Conservation (phyloP, 2,888 invertebrate genomes). For the Theodoxus fluviatilis region DNA sequence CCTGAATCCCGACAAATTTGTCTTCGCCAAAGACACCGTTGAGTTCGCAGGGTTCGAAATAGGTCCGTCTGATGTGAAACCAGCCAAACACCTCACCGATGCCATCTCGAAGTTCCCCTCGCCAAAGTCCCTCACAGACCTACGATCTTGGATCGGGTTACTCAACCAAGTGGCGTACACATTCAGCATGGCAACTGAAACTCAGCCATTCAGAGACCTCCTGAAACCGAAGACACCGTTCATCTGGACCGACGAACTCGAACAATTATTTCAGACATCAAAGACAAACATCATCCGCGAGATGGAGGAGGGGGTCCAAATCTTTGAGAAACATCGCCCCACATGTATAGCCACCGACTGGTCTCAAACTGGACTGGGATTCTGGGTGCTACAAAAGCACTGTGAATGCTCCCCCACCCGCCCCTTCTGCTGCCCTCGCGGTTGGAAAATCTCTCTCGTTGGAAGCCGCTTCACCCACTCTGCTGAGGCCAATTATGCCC, state of each 20-base stretch:
- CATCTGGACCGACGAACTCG: slow-evolving; percentile 26
- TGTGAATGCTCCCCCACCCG: slow-evolving; percentile 25
- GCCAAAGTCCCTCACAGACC: slow-evolving; percentile 38
- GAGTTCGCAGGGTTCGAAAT: slow-evolving; percentile 45
- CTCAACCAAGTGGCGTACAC: slow-evolving; percentile 41
- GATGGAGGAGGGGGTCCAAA: slow-evolving; percentile 37
- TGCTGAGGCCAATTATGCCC: slow-evolving; percentile 31
- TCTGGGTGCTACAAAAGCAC: slow-evolving; percentile 31
- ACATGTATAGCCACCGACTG: slow-evolving; percentile 45
- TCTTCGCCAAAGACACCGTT: slow-evolving; percentile 34
- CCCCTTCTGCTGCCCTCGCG: slow-evolving; percentile 33
- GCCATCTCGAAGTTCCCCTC: slow-evolving; percentile 38
- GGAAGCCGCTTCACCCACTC: slow-evolving; percentile 35
- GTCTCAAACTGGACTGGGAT: too few relatives aligned
- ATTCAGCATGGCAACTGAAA: slow-evolving; percentile 39
- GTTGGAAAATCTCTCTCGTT: slow-evolving; percentile 34
- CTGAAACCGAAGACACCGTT: slow-evolving; percentile 35
- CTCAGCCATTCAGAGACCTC: slow-evolving; percentile 39
- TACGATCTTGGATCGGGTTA: slow-evolving; percentile 42
- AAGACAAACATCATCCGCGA: slow-evolving; percentile 31
- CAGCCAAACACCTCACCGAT: slow-evolving; percentile 32
- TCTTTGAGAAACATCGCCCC: slow-evolving; percentile 37
- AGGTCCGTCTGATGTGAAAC: slow-evolving; percentile 31
- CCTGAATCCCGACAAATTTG: slow-evolving; percentile 44
- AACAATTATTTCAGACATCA: slow-evolving; percentile 22